Base-by-base conservation (phyloP, 2,888 invertebrate genomes). In the Chloroclysta siterata region DNA sequence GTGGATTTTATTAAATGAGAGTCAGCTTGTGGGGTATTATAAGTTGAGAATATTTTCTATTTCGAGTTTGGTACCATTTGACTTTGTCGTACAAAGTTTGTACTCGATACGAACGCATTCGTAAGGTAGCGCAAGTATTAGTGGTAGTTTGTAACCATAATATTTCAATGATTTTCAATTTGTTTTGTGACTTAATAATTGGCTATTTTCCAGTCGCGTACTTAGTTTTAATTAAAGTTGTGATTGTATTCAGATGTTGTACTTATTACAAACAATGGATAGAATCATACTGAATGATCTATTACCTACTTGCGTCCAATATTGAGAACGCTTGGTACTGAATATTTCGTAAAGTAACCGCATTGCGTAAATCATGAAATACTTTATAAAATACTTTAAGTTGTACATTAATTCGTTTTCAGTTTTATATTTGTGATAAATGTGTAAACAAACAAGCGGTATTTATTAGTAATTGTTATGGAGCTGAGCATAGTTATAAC, bases 171-270 rank as follows among this genome's bases (percentile, higher is more conserved):
- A 14, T 47, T 39, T 46, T 11, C 42, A 53, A 57, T 58, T 33
- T 58, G 42, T 53, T 63, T 53, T 63, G 13, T 57, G 42, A 53
- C 41, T 48, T 56, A 52, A 52, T 62, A 59, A 52, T 52, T 63
- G 15, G 53, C 29, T 63, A 52, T 54, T 44, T 39, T 42, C 33
- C 48, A 58, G 29, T 44, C 42, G 53, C 36, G 39, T 28, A 13
- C 57, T 42, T 63, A 15, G 54, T 53, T 63, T 58, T 53, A 57
- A 62, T 63, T 58, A 58, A 13, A 42, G 57, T 44, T 61, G 15
- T 52, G 44, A 60, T 60, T 60, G 60, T 55, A 60, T 60, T 46
- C 60, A 29, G 48, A 60, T 61, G 50, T 54, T 44, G 42, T 60
- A 60, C 58, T 39, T 39, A 59, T 52, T 39, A 28, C 46, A 13